Conservation (phyloP, 1,140 invertebrate genomes). For the Patella vulgata region DNA sequence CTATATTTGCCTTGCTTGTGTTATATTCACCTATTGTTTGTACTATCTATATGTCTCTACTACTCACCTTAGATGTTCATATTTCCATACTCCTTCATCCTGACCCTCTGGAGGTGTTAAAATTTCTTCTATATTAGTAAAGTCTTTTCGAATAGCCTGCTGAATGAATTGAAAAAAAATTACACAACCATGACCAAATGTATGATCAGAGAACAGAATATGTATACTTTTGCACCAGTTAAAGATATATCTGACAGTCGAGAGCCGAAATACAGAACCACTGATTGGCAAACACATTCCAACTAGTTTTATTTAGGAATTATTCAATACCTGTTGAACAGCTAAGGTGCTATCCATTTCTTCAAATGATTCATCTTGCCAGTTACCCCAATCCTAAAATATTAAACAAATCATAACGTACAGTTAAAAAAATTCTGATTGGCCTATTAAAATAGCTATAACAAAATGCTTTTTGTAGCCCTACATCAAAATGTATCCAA, state of each 20-base stretch:
- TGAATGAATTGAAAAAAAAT: conserved; percentile 84
- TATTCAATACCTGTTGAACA: conserved; percentile 83
- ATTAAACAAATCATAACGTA: conserved; percentile 15
- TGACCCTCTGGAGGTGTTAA: conserved; percentile 95
- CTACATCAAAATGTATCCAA: not conserved
- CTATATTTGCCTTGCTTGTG: no score
- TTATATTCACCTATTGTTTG: no score
- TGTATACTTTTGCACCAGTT: no score
- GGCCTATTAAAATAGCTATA: no score
- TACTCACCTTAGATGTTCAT: conserved; percentile 94
- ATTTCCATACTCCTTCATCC: conserved; percentile 99
- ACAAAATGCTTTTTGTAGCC: not conserved
- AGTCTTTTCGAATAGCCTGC: conserved; percentile 94
- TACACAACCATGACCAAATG: no score
- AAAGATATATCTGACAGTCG: no score
- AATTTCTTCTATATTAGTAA: conserved; percentile 93
- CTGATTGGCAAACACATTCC: no score
- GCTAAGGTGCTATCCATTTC: conserved; percentile 99
- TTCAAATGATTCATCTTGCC: conserved; percentile 98
- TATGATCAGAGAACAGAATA: no score
- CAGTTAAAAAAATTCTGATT: not conserved
- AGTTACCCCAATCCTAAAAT: conserved; percentile 91
- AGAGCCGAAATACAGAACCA: no score
- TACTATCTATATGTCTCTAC: no score
- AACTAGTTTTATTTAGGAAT: no score